These are phyloP conservation scores for Vireo altiloquus DNA, from an alignment of 2,113 vertebrate genomes.

Conservation along the genomic window DNA sequence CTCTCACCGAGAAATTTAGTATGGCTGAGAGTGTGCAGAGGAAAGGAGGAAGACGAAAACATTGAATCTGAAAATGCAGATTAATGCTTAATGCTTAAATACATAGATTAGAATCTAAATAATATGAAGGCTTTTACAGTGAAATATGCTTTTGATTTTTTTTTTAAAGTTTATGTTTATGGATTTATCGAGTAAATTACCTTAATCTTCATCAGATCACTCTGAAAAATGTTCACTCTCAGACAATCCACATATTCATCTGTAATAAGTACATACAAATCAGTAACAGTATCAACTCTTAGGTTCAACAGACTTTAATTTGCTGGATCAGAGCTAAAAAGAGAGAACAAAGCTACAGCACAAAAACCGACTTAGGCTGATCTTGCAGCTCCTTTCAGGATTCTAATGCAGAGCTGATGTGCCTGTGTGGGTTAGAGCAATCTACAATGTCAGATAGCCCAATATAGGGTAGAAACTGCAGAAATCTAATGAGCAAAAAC, in stretches of 20 bases:
- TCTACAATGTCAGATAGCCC: neutral
- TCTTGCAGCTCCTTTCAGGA: neutral
- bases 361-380: neutral
- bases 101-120: neutral
- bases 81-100: neutral
- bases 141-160: neutral
- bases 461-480: neutral
- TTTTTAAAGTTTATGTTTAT: neutral
- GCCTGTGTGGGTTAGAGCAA: neutral
- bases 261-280: neutral
- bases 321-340: neutral
- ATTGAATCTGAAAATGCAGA: neutral
- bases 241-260: neutral
- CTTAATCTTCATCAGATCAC: neutral
- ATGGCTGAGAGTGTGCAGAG: neutral
- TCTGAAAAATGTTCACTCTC: neutral
- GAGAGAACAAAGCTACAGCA: slow-evolving; percentile 8
- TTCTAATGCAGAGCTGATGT: neutral
- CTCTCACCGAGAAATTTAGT: neutral
- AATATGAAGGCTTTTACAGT: neutral
- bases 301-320: slow-evolving; percentile 35
- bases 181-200: slow-evolving; percentile 6
- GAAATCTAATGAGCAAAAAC: neutral
- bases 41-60: neutral
- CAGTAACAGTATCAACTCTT: neutral